Base-by-base conservation (phyloP, 92 coral and sea anemone genomes). In the Palythoa grandis region DNA sequence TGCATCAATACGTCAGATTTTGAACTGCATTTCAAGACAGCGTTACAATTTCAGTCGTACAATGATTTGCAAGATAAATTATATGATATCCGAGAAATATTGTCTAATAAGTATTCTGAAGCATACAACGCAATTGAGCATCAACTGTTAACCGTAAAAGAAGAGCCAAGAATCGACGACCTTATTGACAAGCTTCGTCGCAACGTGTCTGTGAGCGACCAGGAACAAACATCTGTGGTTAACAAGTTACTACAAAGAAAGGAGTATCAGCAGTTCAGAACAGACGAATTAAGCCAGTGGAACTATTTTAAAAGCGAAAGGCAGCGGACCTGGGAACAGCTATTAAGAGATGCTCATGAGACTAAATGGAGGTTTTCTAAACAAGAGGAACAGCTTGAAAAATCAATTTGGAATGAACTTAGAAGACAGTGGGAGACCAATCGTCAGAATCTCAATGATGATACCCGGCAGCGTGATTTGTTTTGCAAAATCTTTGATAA, bases 1-100 rank as follows among this genome's bases (percentile, higher is more conserved):
- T 75, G 79, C 29, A 75, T 75, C 39, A 50, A 75, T 25, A 75
- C 79, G 11, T 52, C 79, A 50, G 79, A 75, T 53, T 75, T 75
- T 75, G 79, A 75, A 52, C 39, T 75, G 35, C 12, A 75, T 50
- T 75, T 75, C 79, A 75, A 75, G 58, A 75, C 79, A 10, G 79
- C 79, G 0, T 47, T 75, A 23, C 79, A 75, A 38, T 75, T 47
- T 29, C 79, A 75, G 37, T 75, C 79, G 1, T 47, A 52, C 60
- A 75, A 25, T 25, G 37, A 53, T 29, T 17, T 75, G 11, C 79
- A 75, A n/a, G 79, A 75, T 23, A 52, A 75, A 75, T 38, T 75
- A 29, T 20, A 22, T 52, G 40, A 52, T 17, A 9, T 53, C 37
- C 38, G 79, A 24, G 63, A 75, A 47, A 11, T 48, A 15, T 52